Evolutionary conservation across 2,888 invertebrate species (phyloP).

Genomic region (Lapara coniferarum): DNA sequence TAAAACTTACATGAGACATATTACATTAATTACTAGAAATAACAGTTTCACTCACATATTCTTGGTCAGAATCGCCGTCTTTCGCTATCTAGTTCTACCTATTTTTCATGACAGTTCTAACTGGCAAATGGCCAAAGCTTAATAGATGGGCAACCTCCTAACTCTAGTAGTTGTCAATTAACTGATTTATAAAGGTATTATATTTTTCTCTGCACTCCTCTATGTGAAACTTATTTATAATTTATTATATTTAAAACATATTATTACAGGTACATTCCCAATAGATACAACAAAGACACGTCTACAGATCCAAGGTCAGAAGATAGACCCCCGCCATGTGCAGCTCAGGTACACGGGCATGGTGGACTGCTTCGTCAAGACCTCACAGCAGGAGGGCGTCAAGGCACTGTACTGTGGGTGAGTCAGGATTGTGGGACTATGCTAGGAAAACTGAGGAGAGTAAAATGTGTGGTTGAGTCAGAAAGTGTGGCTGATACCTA

Average conservation of each 20-base stretch:
- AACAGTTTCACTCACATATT: no score
- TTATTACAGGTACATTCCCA: conserved; percentile 93
- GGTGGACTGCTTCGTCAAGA: conserved; percentile 95
- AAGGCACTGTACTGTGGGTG: conserved; percentile 89
- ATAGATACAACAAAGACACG: conserved; percentile 97
- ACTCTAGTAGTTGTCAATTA: no score
- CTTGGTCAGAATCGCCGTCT: no score
- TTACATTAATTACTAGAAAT: no score
- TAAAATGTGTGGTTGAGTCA: background rate
- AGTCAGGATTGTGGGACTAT: conserved; percentile 35
- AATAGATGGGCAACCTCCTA: background rate
- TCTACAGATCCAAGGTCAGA: conserved; percentile 97
- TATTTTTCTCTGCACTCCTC: no score
- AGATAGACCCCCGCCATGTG: conserved; percentile 89
- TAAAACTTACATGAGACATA: no score
- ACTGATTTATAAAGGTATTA: no score
- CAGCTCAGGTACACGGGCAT: conserved; percentile 93
- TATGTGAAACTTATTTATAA: no score
- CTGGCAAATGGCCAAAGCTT: background rate
- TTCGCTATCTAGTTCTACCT: no score
- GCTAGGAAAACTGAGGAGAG: background rate
- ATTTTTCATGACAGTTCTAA: no score
- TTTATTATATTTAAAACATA: background rate
- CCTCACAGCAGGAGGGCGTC: conserved; percentile 93
- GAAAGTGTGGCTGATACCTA: no score